These are phyloP conservation scores for Augochlorella aurata DNA, from an alignment of 2,888 invertebrate species.

Conservation along the genomic window DNA sequence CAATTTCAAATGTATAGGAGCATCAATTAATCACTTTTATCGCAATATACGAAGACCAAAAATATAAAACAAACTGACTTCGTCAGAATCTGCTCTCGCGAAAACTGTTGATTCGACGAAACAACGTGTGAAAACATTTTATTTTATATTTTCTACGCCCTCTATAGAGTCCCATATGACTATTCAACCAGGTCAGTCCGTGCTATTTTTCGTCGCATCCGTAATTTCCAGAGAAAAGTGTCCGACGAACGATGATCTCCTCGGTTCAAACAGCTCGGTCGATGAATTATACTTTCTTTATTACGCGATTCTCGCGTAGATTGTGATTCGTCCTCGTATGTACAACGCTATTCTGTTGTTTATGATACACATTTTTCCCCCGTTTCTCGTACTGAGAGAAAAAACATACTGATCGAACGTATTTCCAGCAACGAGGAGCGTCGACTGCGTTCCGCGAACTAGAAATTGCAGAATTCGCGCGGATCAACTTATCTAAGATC, in stretches of 20 bases:
- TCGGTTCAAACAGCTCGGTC: slow-evolving; percentile 46
- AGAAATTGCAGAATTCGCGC: neutral
- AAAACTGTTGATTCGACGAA: neutral
- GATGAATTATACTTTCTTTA: slow-evolving; percentile 68
- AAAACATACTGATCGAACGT: slow-evolving; percentile 8
- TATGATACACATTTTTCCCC: slow-evolving; percentile 41
- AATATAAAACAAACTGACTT: neutral
- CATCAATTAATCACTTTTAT: neutral
- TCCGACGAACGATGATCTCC: slow-evolving; percentile 31
- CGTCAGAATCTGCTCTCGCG: neutral
- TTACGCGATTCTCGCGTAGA: slow-evolving; percentile 57
- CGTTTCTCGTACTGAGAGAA: slow-evolving; percentile 59
- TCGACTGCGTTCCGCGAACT: neutral
- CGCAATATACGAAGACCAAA: neutral
- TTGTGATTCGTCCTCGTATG: slow-evolving; percentile 51
- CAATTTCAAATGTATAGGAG: neutral
- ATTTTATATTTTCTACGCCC: neutral
- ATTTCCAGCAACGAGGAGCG: neutral
- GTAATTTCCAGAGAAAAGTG: slow-evolving; percentile 27
- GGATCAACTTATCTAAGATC: slow-evolving; percentile 17
- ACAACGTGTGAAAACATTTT: neutral
- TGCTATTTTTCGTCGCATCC: neutral
- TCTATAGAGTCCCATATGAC: neutral
- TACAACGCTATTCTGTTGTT: slow-evolving; percentile 46
- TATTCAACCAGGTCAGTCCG: neutral